A percentile compares a stretch with the other conserved stretches of the same genome.
Evolutionary conservation across 2,888 invertebrate species (phyloP).

Genomic region (Pycnomerus fuliginosus): DNA sequence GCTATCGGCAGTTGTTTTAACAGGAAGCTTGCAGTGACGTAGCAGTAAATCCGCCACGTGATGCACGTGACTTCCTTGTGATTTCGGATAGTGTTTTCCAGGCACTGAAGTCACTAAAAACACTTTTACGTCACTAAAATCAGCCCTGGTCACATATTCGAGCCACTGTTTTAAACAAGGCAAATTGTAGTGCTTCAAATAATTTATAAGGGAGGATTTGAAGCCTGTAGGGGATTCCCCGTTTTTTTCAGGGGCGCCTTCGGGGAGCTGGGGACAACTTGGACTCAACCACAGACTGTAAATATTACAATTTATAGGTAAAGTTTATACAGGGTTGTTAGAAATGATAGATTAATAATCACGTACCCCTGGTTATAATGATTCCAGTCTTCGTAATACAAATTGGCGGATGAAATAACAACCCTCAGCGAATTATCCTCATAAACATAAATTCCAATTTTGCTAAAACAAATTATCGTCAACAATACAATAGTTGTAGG

Average conservation of each 20-base stretch:
- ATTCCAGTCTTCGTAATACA: conserved; percentile 90
- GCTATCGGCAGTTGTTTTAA: conserved; percentile 44
- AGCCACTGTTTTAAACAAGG: conserved; percentile 71
- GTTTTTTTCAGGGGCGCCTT: conserved; percentile 55
- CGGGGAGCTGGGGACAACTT: conserved; percentile 61
- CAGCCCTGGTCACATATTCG: conserved; percentile 56
- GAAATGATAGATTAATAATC: background rate
- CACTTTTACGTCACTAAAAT: conserved; percentile 70
- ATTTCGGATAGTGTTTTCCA: conserved; percentile 64
- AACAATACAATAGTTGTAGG: background rate
- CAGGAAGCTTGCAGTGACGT: conserved; percentile 26
- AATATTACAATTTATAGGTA: too few relatives aligned
- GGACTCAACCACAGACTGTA: conserved; percentile 61
- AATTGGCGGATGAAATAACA: conserved; percentile 88
- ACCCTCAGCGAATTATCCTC: conserved; percentile 79
- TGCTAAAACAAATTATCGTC: conserved; percentile 54
- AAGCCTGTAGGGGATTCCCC: conserved; percentile 84
- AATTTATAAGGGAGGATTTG: conserved; percentile 73
- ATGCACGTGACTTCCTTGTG: conserved; percentile 54
- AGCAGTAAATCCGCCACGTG: conserved; percentile 63
- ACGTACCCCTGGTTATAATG: conserved; percentile 86
- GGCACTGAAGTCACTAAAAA: conserved; percentile 84
- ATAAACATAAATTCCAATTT: conserved; percentile 86
- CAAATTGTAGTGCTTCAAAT: conserved; percentile 72
- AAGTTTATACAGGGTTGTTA: conserved; percentile 3